phyloP scores from a whole-genome alignment of 2,797 vertebrate genomes.

The Oreochromis mossambicus region DNA sequence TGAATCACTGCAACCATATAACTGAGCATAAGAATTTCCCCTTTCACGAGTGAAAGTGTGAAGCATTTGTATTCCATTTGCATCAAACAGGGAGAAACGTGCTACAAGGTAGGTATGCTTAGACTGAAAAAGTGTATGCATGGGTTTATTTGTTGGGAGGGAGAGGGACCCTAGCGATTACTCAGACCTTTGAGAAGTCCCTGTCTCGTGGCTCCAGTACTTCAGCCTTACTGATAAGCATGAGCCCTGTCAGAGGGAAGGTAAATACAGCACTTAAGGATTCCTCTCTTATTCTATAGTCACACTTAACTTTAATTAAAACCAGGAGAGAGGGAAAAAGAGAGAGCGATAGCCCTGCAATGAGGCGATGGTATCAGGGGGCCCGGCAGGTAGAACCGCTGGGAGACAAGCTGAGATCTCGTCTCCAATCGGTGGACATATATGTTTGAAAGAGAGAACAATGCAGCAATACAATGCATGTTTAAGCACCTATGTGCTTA shows the following conservation, averaged over 20 bases:
- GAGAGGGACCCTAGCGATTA: conserved; percentile 40
- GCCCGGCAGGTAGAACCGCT: conserved; percentile 43
- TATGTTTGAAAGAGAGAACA: conserved; percentile 4
- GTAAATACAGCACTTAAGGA: conserved; percentile 78
- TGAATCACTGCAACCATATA: background rate
- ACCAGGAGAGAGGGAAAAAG: conserved; percentile 39
- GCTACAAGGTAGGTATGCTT: conserved; percentile 2
- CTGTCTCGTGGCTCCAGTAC: conserved; percentile 48
- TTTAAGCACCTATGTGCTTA: conserved; percentile 9
- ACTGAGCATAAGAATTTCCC: background rate
- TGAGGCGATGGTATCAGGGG: conserved; percentile 73
- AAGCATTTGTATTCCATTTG: conserved; percentile 27
- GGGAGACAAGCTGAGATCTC: conserved; percentile 51
- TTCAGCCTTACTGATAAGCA: conserved; percentile 63
- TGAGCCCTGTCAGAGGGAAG: conserved; percentile 61
- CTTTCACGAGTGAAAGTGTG: background rate
- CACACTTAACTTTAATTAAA: conserved; percentile 80
- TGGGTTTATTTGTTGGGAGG: background rate
- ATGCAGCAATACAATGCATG: conserved; percentile 6
- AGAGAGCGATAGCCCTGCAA: conserved; percentile 65
- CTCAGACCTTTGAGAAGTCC: conserved; percentile 57
- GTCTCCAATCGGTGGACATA: conserved; percentile 34
- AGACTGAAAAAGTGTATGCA: background rate
- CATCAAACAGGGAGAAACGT: background rate
- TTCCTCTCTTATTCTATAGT: conserved; percentile 78